Evolutionary conservation across 1,140 invertebrate genomes (phyloP).

Genomic region (Lasioglossum baleicum): DNA sequence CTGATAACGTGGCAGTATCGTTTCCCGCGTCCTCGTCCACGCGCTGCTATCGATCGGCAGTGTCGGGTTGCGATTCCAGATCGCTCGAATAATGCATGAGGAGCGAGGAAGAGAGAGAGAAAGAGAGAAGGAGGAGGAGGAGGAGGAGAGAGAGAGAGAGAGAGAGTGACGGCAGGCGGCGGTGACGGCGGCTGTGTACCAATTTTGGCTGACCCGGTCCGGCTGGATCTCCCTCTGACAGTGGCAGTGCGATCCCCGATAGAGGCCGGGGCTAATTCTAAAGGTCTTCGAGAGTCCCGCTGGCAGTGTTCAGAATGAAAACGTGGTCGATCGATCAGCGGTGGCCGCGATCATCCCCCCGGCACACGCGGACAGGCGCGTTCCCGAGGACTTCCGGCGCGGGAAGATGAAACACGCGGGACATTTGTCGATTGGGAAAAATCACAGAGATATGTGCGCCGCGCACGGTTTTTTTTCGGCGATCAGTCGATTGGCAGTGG

Average conservation of each 20-base stretch:
- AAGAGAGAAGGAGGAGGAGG: neutral
- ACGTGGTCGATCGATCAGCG: slow-evolving; percentile 2
- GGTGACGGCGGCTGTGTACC: neutral
- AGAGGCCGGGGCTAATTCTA: slow-evolving; percentile 9
- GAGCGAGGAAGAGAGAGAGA: neutral
- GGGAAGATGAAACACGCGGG: slow-evolving; percentile 9
- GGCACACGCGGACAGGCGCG: neutral
- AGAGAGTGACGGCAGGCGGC: neutral
- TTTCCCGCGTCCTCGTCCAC: neutral
- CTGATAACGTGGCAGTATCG: neutral
- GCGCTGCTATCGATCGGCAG: slow-evolving; percentile 41
- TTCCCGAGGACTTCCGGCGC: slow-evolving; percentile 48
- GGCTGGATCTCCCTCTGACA: slow-evolving; percentile 13
- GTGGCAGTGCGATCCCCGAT: slow-evolving; percentile 14
- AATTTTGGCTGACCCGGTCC: slow-evolving; percentile 29
- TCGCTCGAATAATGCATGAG: slow-evolving; percentile 36
- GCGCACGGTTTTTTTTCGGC: no score
- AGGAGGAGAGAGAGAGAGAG: neutral
- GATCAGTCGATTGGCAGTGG: slow-evolving; percentile 43
- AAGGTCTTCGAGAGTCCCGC: neutral
- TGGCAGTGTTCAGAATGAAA: slow-evolving; percentile 35
- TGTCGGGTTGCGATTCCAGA: slow-evolving; percentile 33
- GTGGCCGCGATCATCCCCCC: slow-evolving; percentile 9
- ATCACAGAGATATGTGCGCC: slow-evolving; percentile 31
- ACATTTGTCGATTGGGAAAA: slow-evolving; percentile 5